Percentiles rank a stretch among this genome's conserved stretches.
These are phyloP conservation scores for Megalops atlanticus DNA, from an alignment of 2,113 vertebrate genomes.

Conservation along the genomic window DNA sequence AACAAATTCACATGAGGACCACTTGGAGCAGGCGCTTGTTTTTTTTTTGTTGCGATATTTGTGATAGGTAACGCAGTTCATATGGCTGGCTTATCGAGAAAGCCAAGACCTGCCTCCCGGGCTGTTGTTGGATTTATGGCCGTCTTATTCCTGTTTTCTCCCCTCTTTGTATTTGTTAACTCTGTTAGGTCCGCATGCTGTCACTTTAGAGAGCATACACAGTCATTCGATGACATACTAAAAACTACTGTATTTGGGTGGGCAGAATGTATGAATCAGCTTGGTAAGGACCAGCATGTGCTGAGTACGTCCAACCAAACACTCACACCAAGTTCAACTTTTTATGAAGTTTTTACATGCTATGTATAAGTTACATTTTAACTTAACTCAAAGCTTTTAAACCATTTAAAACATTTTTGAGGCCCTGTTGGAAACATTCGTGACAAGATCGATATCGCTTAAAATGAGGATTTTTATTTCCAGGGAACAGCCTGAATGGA, in stretches of 20 bases:
- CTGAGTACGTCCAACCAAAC: not conserved
- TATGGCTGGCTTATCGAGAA: conserved; percentile 62
- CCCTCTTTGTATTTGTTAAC: too few species aligned
- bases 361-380: not conserved
- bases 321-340: too few species aligned
- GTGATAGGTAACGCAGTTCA: conserved; percentile 57
- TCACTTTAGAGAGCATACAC: not conserved
- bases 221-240: not conserved
- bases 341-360: too few species aligned
- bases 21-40: conserved; percentile 64
- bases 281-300: not conserved
- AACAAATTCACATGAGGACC: conserved; percentile 66
- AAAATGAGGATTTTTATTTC: not conserved
- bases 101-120: conserved; percentile 50
- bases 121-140: conserved; percentile 23
- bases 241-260: not conserved
- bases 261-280: too few species aligned
- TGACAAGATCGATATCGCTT: not conserved
- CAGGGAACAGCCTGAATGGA: not conserved
- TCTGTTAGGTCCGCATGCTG: not conserved
- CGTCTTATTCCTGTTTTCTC: not conserved
- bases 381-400: too few species aligned
- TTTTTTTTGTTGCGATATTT: conserved; percentile 54
- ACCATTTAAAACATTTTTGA: not conserved
- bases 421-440: not conserved